These are phyloP conservation scores for Brotula barbata DNA, from an alignment of 2,797 vertebrate genomes.

Conservation along the genomic window DNA sequence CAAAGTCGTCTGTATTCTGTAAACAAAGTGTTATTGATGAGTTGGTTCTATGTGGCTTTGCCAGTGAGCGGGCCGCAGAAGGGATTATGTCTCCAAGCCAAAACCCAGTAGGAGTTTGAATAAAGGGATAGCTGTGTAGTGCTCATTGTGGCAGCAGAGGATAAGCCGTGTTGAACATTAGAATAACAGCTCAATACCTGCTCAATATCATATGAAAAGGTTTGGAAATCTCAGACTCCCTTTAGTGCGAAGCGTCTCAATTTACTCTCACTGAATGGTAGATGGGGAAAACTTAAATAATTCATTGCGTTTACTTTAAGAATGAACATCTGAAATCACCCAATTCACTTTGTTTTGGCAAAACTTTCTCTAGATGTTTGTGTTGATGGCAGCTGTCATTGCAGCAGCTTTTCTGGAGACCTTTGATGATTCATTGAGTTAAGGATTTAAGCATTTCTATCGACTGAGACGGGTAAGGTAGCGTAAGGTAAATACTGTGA, in stretches of 20 bases:
- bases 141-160: conserved; percentile 64
- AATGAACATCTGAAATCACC: background rate
- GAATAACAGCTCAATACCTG: conserved; percentile 69
- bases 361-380: conserved; percentile 23
- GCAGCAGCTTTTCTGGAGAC: conserved; percentile 25
- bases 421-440: conserved; percentile 33
- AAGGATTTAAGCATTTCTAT: conserved; percentile 38
- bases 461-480: conserved; percentile 50
- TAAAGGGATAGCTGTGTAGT: conserved; percentile 59
- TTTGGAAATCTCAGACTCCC: conserved; percentile 39
- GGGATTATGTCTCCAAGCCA: conserved; percentile 76
- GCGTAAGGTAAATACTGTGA: conserved; percentile 49
- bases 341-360: conserved; percentile 4
- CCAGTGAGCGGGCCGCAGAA: conserved; percentile 65
- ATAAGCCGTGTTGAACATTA: conserved; percentile 67
- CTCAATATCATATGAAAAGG: conserved; percentile 43
- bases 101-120: conserved; percentile 71
- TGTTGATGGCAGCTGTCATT: conserved; percentile 30
- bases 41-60: conserved; percentile 69
- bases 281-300: conserved; percentile 7
- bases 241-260: conserved; percentile 33
- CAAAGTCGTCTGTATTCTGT: conserved; percentile 71
- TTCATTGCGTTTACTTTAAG: conserved; percentile 7
- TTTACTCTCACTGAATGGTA: conserved; percentile 32
- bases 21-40: conserved; percentile 75